These are phyloP conservation scores for Platycercus adscitus DNA, from an alignment of 2,113 vertebrate species.

Conservation along the genomic window DNA sequence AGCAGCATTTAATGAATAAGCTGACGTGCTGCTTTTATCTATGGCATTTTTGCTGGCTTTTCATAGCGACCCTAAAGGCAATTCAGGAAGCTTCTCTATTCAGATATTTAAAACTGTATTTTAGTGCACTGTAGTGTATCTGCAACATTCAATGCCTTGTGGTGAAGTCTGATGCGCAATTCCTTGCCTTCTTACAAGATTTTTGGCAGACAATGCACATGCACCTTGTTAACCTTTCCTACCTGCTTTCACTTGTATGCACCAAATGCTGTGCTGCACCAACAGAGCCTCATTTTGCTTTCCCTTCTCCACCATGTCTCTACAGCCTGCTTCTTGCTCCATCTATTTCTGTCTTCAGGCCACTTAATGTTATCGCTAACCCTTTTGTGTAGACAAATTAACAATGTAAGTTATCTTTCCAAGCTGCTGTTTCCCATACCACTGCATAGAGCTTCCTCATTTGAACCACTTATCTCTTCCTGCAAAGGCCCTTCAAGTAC, in stretches of 20 bases:
- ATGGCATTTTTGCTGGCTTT: neutral
- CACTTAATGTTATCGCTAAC: neutral
- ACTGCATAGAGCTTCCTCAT: neutral
- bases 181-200: neutral
- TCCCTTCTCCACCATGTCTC: neutral
- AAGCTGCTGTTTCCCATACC: conserved; percentile 39
- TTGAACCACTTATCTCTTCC: conserved; percentile 34
- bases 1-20: neutral
- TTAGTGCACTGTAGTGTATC: neutral
- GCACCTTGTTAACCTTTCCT: neutral
- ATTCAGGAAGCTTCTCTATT: neutral
- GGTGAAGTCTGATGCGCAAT: neutral
- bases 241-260: neutral
- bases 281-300: neutral
- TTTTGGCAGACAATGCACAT: neutral
- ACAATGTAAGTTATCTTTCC: conserved; percentile 24
- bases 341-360: conserved; percentile 25
- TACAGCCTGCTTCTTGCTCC: neutral
- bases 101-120: neutral
- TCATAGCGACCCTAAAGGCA: neutral
- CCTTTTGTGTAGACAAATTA: conserved; percentile 21
- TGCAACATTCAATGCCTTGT: neutral
- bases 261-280: neutral
- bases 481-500: neutral
- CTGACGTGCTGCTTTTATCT: neutral